These are phyloP conservation scores for Tetrao urogallus DNA, from an alignment of 2,113 vertebrate genomes.

Conservation along the genomic window DNA sequence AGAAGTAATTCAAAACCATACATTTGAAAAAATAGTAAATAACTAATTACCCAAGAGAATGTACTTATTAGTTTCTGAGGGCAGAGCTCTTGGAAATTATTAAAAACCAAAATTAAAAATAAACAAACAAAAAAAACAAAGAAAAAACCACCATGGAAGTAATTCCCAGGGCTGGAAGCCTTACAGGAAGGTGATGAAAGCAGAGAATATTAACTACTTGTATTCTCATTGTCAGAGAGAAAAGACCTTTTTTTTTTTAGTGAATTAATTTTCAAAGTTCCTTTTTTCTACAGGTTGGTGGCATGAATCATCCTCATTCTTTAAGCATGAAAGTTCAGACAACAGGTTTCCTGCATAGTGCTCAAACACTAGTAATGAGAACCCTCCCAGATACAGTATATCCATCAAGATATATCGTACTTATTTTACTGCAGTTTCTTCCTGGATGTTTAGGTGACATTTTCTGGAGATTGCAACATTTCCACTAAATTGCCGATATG, in stretches of 20 bases:
- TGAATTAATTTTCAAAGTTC: neutral
- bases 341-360: neutral
- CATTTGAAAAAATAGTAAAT: neutral
- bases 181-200: neutral
- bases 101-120: neutral
- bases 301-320: neutral
- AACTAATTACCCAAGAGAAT: neutral
- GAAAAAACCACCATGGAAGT: fast-evolving
- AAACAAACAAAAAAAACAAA: fast-evolving
- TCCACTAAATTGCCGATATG: fast-evolving
- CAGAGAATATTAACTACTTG: neutral
- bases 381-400: fast-evolving
- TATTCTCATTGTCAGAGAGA: neutral
- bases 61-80: neutral
- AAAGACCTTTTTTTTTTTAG: neutral
- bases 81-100: neutral
- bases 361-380: neutral
- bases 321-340: neutral
- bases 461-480: neutral
- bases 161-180: neutral
- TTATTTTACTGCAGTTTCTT: neutral
- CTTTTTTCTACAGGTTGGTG: neutral
- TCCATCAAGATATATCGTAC: neutral
- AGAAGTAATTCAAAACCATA: neutral
- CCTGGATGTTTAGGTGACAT: neutral